A percentile compares a stretch with the other conserved stretches of the same genome.
These are phyloP conservation scores for Eclectus roratus DNA, from an alignment of 2,113 vertebrate species.

Conservation along the genomic window DNA sequence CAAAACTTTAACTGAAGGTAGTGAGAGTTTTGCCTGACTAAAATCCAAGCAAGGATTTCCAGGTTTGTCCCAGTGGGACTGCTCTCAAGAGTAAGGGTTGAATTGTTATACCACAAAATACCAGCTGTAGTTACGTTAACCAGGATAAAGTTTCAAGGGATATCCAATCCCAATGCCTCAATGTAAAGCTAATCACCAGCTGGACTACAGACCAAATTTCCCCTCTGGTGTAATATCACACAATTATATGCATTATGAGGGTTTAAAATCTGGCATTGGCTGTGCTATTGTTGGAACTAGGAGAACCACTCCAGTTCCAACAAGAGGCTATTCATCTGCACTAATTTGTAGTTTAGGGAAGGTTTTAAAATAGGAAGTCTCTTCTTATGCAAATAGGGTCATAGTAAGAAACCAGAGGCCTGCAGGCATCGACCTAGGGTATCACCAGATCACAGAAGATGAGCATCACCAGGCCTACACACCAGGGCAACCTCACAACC, in stretches of 20 bases:
- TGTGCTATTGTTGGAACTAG: slow-evolving; percentile 67
- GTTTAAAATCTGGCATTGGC: slow-evolving; percentile 64
- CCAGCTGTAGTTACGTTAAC: slow-evolving; percentile 65
- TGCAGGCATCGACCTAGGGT: not conserved
- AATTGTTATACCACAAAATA: slow-evolving; percentile 61
- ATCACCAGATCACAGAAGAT: not conserved
- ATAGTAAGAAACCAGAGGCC: not conserved
- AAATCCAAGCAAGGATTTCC: not conserved
- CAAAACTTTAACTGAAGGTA: slow-evolving; percentile 4
- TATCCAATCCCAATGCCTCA: slow-evolving; percentile 58
- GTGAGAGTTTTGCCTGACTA: not conserved
- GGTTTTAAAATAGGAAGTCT: slow-evolving; percentile 59
- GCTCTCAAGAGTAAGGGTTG: slow-evolving; percentile 40
- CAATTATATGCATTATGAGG: slow-evolving; percentile 66
- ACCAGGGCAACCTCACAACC: not conserved
- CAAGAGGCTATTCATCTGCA: slow-evolving; percentile 56
- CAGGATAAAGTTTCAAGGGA: slow-evolving; percentile 60
- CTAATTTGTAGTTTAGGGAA: slow-evolving; percentile 55
- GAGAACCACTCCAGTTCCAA: slow-evolving; percentile 46
- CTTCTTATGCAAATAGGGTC: slow-evolving; percentile 55
- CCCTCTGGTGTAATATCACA: slow-evolving; percentile 64
- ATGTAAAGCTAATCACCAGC: slow-evolving; percentile 68
- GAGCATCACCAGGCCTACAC: fast-evolving
- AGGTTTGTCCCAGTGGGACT: slow-evolving; percentile 29
- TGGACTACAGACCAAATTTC: slow-evolving; percentile 65